Percentiles rank a stretch among this genome's conserved stretches.
These are phyloP conservation scores for Chelonus insularis DNA, from an alignment of 1,140 invertebrate genomes.

Conservation along the genomic window DNA sequence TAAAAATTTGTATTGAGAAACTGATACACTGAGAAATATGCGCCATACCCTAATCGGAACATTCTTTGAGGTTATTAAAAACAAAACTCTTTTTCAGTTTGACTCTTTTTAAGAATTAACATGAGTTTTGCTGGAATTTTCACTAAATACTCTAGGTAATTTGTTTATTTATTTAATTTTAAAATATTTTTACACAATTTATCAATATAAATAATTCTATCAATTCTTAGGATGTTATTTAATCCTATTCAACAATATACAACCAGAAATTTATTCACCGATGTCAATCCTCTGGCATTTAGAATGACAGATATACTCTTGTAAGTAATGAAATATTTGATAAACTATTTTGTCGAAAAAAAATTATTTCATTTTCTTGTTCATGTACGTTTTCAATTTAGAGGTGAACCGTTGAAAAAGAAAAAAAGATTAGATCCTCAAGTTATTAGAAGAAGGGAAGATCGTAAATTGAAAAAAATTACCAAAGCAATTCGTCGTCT, in stretches of 20 bases:
- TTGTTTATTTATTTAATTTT: background rate
- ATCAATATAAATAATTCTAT: constrained; percentile 4
- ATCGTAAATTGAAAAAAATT: constrained; percentile 75
- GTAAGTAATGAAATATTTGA: constrained; percentile 35
- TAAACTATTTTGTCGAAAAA: background rate
- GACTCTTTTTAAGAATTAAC: too few relatives aligned
- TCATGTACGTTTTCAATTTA: constrained; percentile 36
- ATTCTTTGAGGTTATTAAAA: too few relatives aligned
- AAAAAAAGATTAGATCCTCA: constrained; percentile 84
- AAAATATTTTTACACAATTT: background rate
- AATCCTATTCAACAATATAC: background rate
- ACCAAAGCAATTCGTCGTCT: constrained; percentile 81
- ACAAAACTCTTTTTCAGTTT: too few relatives aligned
- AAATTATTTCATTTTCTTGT: background rate
- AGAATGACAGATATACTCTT: constrained; percentile 35
- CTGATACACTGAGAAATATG: too few relatives aligned
- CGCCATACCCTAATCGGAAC: too few relatives aligned
- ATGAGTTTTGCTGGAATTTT: background rate
- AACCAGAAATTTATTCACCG: constrained; percentile 37
- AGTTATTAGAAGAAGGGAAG: constrained; percentile 75
- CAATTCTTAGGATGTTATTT: constrained; percentile 31
- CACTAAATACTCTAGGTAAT: background rate
- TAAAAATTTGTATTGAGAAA: too few relatives aligned
- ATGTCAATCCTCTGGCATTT: constrained; percentile 36
- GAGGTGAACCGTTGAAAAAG: constrained; percentile 84